Conservation (phyloP, 2,888 invertebrate species). For the Lasiommata megera region DNA sequence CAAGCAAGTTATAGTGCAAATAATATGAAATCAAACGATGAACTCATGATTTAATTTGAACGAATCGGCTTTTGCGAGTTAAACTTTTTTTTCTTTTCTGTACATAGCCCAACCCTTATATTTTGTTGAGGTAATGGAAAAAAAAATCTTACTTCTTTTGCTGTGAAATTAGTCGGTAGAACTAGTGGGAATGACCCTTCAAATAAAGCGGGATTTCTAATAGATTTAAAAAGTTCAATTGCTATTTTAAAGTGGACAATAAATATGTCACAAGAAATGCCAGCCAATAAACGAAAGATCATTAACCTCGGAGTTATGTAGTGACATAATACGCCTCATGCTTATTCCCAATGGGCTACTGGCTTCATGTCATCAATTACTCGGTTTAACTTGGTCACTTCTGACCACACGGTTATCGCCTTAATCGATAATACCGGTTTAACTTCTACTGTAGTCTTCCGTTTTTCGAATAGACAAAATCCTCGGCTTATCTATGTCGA, state of each 20-base stretch:
- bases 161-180: too few species aligned
- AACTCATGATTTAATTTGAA: too few species aligned
- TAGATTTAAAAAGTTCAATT: neutral
- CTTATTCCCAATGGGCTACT: conserved; percentile 16
- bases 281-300: conserved; percentile 33
- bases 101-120: too few species aligned
- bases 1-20: too few species aligned
- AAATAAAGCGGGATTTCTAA: neutral
- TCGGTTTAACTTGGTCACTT: conserved; percentile 2
- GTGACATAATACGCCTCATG: conserved; percentile 50
- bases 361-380: conserved; percentile 20
- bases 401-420: conserved; percentile 7
- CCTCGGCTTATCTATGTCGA: conserved; percentile 4
- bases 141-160: too few species aligned
- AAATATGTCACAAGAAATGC: conserved; percentile 46
- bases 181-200: too few species aligned
- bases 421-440: conserved; percentile 15
- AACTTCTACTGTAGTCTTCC: neutral
- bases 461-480: conserved; percentile 6
- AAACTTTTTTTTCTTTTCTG: too few species aligned
- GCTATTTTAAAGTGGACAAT: neutral
- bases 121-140: too few species aligned
- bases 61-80: too few species aligned
- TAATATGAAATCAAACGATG: too few species aligned
- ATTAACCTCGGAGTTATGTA: conserved; percentile 34